These are phyloP conservation scores for Eupithecia tripunctaria DNA, from an alignment of 2,888 invertebrate genomes.

Conservation along the genomic window DNA sequence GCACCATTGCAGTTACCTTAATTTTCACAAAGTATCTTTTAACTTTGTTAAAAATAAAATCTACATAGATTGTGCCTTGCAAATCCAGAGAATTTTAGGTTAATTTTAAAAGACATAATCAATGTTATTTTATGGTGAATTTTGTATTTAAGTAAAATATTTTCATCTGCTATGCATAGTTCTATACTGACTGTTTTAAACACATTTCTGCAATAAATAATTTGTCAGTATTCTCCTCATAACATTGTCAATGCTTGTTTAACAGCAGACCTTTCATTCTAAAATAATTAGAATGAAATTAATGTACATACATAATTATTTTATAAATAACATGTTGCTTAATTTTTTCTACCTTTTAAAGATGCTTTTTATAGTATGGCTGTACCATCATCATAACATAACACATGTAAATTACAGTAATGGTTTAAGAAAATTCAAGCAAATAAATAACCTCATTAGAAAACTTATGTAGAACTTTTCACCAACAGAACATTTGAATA, in stretches of 20 bases:
- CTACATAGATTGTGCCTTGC: background rate
- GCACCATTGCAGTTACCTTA: slow-evolving; percentile 10
- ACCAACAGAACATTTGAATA: slow-evolving; percentile 73
- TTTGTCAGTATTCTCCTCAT: background rate
- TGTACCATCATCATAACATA: slow-evolving; percentile 48
- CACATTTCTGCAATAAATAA: slow-evolving; percentile 13
- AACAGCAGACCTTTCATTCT: slow-evolving; percentile 6
- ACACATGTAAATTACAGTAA: slow-evolving; percentile 56
- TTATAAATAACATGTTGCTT: slow-evolving; percentile 41
- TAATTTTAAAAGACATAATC: background rate
- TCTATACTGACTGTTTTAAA: slow-evolving; percentile 15
- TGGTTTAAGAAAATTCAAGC: slow-evolving; percentile 77
- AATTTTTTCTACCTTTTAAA: slow-evolving; percentile 1
- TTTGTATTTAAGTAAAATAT: background rate
- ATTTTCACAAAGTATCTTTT: slow-evolving; percentile 3
- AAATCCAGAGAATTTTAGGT: background rate
- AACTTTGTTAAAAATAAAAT: slow-evolving; percentile 8
- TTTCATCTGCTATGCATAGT: slow-evolving; percentile 7
- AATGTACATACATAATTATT: slow-evolving; percentile 48
- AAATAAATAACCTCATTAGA: slow-evolving; percentile 82
- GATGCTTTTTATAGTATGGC: slow-evolving; percentile 47
- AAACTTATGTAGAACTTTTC: slow-evolving; percentile 71
- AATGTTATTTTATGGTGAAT: background rate
- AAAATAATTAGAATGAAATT: slow-evolving; percentile 11
- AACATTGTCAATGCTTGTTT: slow-evolving; percentile 13